Evolutionary conservation across 2,113 vertebrate genomes (phyloP).

Genomic region (Gymnorhina tibicen): DNA sequence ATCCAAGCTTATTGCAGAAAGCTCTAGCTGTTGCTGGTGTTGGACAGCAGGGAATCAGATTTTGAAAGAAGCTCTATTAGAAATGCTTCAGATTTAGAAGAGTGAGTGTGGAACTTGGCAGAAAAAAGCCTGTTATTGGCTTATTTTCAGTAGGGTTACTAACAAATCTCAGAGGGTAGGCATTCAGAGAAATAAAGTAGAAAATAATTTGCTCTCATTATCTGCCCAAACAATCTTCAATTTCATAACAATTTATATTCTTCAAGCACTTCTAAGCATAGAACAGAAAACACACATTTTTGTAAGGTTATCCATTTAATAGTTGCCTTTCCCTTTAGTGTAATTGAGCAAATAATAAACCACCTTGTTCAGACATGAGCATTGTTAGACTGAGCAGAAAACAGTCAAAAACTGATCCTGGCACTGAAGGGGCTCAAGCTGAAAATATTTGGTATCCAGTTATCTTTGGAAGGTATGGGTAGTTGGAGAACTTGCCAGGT

Average conservation of each 20-base stretch:
- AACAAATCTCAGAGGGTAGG: background rate
- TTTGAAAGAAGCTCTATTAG: background rate
- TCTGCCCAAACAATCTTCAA: background rate
- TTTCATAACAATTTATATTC: background rate
- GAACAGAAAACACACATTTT: background rate
- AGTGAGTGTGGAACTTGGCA: background rate
- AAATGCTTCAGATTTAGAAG: background rate
- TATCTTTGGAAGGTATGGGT: background rate
- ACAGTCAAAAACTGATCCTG: background rate
- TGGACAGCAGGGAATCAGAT: background rate
- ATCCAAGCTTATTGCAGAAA: background rate
- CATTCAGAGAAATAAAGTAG: background rate
- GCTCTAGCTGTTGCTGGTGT: background rate
- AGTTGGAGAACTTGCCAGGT: background rate
- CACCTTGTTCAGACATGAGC: background rate
- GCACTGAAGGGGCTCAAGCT: background rate
- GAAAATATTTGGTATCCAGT: background rate
- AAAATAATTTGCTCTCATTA: background rate
- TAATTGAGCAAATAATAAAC: background rate
- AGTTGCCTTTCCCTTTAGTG: background rate
- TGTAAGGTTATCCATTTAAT: background rate
- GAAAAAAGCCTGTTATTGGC: background rate
- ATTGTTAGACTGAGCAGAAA: background rate
- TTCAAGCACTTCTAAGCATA: background rate
- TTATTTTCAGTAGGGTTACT: background rate